Evolutionary conservation across 2,113 vertebrate genomes (phyloP), one percentile per base, ranked within the genome.

Genomic region (Ranitomeya variabilis): DNA sequence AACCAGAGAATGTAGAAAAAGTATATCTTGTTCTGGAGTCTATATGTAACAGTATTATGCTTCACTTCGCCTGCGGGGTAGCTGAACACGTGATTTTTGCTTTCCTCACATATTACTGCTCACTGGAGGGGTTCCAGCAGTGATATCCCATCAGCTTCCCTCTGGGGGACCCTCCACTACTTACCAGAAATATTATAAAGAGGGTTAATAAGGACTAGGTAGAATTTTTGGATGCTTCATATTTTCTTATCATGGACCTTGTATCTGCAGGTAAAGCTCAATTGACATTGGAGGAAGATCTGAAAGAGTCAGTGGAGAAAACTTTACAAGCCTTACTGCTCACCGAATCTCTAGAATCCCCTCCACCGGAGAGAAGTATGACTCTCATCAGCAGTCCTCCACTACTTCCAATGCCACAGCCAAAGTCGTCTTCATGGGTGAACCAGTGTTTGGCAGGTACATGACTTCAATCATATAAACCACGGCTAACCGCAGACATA

Each of bases 311-410:
- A 3, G 87, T 85, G 73, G 93, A 94, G 6, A 94, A 94, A 89
- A 92, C 91, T 91, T 89, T 95, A 90, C 93, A 94, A 93, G 95
- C 95, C 95, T 95, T 94, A 94, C 92, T 94, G 55, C 90, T 90
- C 90, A 88, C 93, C n/a, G 93, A 95, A 90, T 87, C 94, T 87
- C 89, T 86, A 69, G 94, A 94, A 15, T 93, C 94, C 59, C 93
- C 94, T 54, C 83, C 91, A 89, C 87, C 90, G 83, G 95, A 96
- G 76, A 93, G 93, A 90, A 90, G 92, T 45, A 7, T 87, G 89
- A 92, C 93, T 69, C 94, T 94, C 91, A 93, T 94, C 84, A 94
- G 94, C 87, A 95, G 94, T 85, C 94, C 95, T 66, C 94, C 93
- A 0, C 85, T 92, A 90, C 91, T 95, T 91, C 95, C 95, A 88